These are phyloP conservation scores for Phylloscopus whistleri DNA, from an alignment of 2,113 vertebrate genomes.

Conservation along the genomic window DNA sequence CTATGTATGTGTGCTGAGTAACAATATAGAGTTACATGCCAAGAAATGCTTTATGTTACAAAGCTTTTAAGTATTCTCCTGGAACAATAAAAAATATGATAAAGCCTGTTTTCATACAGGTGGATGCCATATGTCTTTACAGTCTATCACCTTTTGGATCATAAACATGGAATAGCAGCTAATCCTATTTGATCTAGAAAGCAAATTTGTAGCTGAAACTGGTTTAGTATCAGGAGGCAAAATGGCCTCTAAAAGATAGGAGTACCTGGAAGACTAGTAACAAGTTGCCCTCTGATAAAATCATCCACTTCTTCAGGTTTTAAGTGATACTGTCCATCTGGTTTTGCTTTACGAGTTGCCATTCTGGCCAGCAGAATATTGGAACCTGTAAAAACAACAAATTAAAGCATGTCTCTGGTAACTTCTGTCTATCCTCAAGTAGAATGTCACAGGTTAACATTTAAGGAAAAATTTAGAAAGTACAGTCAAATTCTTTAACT, in stretches of 20 bases:
- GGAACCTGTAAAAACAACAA: constrained; percentile 78
- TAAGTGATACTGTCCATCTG: constrained; percentile 91
- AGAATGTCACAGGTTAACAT: background rate
- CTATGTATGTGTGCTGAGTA: background rate
- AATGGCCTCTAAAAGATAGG: background rate
- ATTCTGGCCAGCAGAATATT: constrained; percentile 98
- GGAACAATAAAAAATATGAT: background rate
- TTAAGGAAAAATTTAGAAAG: background rate
- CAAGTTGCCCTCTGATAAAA: constrained; percentile 90
- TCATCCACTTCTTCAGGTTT: constrained; percentile 94
- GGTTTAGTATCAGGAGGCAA: background rate
- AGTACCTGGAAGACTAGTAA: constrained; percentile 91
- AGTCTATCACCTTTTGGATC: background rate
- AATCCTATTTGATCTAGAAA: background rate
- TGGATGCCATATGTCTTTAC: background rate
- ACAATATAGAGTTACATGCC: background rate
- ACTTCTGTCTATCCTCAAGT: background rate
- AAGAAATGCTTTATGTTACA: background rate
- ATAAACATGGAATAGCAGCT: background rate
- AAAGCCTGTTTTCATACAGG: background rate
- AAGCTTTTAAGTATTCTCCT: background rate
- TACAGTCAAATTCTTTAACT: background rate
- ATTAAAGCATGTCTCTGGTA: background rate
- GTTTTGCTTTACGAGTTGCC: constrained; percentile 94
- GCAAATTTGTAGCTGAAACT: background rate